Conservation (phyloP, 2,888 invertebrate species). For the Eupeodes latifasciatus region DNA sequence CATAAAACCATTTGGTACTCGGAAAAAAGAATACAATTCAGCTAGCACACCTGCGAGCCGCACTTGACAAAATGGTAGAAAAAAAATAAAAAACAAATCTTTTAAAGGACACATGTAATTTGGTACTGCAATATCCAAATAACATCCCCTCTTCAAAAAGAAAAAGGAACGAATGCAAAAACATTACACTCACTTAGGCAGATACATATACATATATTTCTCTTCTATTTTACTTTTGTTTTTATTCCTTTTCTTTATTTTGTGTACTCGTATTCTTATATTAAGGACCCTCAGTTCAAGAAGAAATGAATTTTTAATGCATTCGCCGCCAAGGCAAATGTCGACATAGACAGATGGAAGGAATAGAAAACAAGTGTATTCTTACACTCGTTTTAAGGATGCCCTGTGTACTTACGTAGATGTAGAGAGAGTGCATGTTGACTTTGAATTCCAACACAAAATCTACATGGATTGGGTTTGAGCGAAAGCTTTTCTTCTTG, state of each 20-base stretch:
- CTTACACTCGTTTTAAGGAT: constrained; percentile 63
- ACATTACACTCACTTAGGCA: constrained; percentile 32
- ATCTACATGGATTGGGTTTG: constrained; percentile 45
- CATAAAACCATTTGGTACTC: background rate
- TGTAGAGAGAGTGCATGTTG: constrained; percentile 31
- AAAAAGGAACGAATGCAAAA: constrained; percentile 43
- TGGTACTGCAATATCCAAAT: constrained; percentile 52
- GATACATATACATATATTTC: constrained; percentile 50
- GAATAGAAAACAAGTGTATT: constrained; percentile 22
- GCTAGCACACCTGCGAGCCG: constrained; percentile 35
- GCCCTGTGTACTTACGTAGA: constrained; percentile 11
- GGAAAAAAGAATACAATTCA: background rate
- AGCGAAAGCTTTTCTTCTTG: constrained; percentile 13
- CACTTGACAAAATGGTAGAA: background rate
- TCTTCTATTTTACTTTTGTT: constrained; percentile 37
- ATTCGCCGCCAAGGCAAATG: constrained; percentile 65
- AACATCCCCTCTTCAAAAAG: constrained; percentile 54
- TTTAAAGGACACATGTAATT: constrained; percentile 70
- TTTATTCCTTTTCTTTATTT: constrained; percentile 44
- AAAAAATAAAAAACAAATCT: constrained; percentile 21
- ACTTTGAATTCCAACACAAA: constrained; percentile 68
- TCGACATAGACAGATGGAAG: constrained; percentile 72
- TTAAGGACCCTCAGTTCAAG: constrained; percentile 54
- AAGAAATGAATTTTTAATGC: constrained; percentile 74
- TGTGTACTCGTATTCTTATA: constrained; percentile 23